Base-by-base conservation (phyloP, 1,140 invertebrate species). In the Bombus turneri region DNA sequence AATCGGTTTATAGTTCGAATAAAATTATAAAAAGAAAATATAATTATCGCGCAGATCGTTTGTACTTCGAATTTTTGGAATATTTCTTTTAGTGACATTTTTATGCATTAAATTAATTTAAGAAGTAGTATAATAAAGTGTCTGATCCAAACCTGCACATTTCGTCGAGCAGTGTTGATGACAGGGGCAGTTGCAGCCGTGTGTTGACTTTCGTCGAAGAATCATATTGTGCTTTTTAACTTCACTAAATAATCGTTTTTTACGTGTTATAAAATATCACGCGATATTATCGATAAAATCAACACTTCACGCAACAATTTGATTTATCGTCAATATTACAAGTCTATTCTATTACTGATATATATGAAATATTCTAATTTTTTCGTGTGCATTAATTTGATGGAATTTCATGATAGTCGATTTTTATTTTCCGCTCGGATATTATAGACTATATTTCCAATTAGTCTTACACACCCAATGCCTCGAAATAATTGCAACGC, bases 181-280 rank as follows among this genome's bases (percentile, higher is more conserved):
- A 86, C 94, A 95, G 37, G 94, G 94, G 85, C 94, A 95, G 81
- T 95, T 95, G 90, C 94, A 95, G 83, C 83, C 91, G 43, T 95
- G 94, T 39, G 53, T 43, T 8, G 92, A 93, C 74, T 93, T 94
- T 79, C 91, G 88, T 57, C 92, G 90, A 81, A 93, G 87, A 72
- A 93, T 92, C 92, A 93, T 93, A 43, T 83, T 89, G 78, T 41
- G 34, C 41, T 22, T 66, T 79, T 79, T n/a, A 62, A 39, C 62
- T 62, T 28, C 76, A 80, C 75, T 64, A n/a, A 62, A 62, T 62
- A 72, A 53, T 62, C n/a, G 28, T 37, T 59, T 57, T 41, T 78
- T 53, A 59, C 47, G 3, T n/a, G 34, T 37, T 71, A 31, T 9
- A 73, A 72, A 39, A 66, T 43, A 22, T 62, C 12, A 72, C 76